Percentiles rank a stretch among this genome's conserved stretches.
These are phyloP conservation scores for Lutjanus argentimaculatus DNA, from an alignment of 2,797 vertebrate species.

Conservation along the genomic window DNA sequence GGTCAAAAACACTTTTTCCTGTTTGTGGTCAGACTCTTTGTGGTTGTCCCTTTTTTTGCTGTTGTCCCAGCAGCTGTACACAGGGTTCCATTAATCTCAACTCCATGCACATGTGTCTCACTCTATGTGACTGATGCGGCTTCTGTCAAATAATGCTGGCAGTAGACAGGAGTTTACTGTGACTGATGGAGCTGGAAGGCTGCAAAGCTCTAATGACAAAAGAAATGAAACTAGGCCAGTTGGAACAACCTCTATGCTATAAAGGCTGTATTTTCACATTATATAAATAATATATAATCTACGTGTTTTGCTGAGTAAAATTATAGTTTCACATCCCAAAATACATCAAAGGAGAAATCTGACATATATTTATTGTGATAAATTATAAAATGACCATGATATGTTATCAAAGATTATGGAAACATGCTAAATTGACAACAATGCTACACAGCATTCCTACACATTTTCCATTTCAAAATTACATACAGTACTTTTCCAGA, in stretches of 20 bases:
- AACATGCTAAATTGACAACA: no score
- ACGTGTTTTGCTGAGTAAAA: not conserved
- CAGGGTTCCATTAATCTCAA: constrained; percentile 44
- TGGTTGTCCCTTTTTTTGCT: not conserved
- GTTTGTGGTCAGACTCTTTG: constrained; percentile 21
- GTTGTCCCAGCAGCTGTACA: constrained; percentile 20
- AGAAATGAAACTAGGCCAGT: constrained; percentile 47
- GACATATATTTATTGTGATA: no score
- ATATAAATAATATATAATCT: constrained; percentile 30
- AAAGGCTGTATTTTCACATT: not conserved
- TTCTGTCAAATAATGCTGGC: constrained; percentile 49
- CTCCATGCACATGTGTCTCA: constrained; percentile 38
- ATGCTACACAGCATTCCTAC: no score
- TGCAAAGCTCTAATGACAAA: constrained; percentile 46
- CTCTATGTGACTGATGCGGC: constrained; percentile 59
- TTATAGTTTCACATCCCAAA: not conserved
- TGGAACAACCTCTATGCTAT: constrained; percentile 12
- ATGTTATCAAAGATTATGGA: no score
- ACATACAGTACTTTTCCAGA: no score
- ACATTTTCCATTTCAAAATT: no score
- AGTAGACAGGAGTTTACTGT: constrained; percentile 40
- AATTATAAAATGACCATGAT: no score
- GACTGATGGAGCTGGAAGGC: constrained; percentile 54
- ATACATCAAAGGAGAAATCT: not conserved
- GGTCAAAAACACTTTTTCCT: constrained; percentile 36